Evolutionary conservation across 2,797 vertebrate genomes (phyloP), one percentile per base, ranked within the genome.

Genomic region (Fistularia tabacaria): DNA sequence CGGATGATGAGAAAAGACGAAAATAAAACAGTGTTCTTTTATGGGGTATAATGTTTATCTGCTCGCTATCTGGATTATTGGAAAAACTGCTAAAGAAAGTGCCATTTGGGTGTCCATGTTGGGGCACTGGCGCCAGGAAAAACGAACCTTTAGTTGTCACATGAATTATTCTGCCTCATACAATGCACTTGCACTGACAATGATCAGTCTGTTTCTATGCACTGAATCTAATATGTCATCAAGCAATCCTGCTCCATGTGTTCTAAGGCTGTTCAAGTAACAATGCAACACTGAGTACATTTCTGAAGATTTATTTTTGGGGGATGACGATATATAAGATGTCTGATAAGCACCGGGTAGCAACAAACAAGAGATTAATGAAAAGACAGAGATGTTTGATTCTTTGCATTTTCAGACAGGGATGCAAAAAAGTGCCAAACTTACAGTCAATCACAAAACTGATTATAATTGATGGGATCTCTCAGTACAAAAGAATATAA

Each of bases 11-110:
- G 48, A 41, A 39, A 7, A 49, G 3, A 57, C 8, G 47, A 59
- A 59, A 7, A 69, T 55, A 64, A 57, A 64, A 64, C 58, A 46
- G 46, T 14, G 3, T 49, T 58, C 36, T 43, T 15, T 71, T 50
- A 60, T 49, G 47, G 49, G 50, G 59, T 56, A 38, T 44, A 64
- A 61, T 56, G 49, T 59, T 57, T 59, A 65, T 71, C 49, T 51
- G 38, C 50, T 40, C 46, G 42, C 48, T 56, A 15, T 57, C 52
- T 46, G 43, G 49, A 45, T 62, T 57, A 62, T 45, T 64, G 44
- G 46, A 65, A 62, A 55, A 71, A 71, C 47, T 39, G 41, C 57
- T 36, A 51, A 62, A 69, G 59, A 49, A 69, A 62, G 52, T 51
- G n/a, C n/a, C n/a, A n/a, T n/a, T n/a, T n/a, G n/a, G n/a, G n/a